Conservation (phyloP, 1,140 invertebrate genomes). For the Vollenhovia emeryi region DNA sequence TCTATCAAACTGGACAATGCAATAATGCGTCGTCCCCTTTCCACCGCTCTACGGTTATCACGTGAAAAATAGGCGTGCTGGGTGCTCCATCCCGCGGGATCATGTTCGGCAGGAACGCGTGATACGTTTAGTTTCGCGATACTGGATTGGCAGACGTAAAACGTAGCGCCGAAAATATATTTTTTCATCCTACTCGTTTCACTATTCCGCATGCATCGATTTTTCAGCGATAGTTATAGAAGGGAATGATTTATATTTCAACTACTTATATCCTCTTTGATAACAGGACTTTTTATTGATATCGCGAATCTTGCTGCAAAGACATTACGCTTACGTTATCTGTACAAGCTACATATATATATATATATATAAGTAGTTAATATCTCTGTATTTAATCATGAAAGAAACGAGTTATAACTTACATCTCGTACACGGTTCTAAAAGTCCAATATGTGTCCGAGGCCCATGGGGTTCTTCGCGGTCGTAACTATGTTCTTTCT, state of each 20-base stretch:
- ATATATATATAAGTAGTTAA: neutral
- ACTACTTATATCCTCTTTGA: neutral
- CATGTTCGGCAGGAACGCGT: slow-evolving; percentile 45
- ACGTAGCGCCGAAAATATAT: slow-evolving; percentile 31
- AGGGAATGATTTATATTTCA: neutral
- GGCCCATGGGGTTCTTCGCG: slow-evolving; percentile 73
- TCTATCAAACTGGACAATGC: slow-evolving; percentile 86
- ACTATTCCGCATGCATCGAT: neutral
- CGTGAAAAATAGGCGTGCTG: slow-evolving; percentile 78
- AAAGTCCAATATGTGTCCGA: slow-evolving; percentile 66
- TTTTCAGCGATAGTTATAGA: slow-evolving; percentile 9
- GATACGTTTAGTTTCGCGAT: slow-evolving; percentile 52
- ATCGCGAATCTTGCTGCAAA: neutral
- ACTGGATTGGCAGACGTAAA: slow-evolving; percentile 50
- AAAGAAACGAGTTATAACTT: neutral
- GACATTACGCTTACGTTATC: neutral
- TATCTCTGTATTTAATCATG: neutral
- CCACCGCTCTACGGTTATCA: slow-evolving; percentile 57
- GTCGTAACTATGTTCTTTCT: slow-evolving; percentile 71
- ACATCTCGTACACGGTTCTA: slow-evolving; percentile 5
- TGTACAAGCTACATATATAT: neutral
- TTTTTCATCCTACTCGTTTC: slow-evolving; percentile 25
- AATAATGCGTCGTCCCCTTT: slow-evolving; percentile 81
- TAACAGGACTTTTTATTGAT: neutral
- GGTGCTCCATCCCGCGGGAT: slow-evolving; percentile 35